A percentile compares a stretch with the other conserved stretches of the same genome.
Evolutionary conservation across 2,888 invertebrate species (phyloP).

Genomic region (Leucophora obtusa): DNA sequence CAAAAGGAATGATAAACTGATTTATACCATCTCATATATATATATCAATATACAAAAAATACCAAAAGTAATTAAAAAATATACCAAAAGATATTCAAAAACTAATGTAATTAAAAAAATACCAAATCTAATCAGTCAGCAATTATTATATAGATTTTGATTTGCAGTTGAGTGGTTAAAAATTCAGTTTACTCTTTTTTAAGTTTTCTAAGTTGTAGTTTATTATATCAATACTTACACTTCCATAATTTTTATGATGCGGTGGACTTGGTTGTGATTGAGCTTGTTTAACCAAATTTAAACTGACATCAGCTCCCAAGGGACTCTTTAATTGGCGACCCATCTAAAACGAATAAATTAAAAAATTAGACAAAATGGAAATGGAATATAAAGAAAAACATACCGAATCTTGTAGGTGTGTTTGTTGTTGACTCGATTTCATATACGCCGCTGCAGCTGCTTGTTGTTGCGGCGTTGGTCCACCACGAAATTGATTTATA

Average conservation of each 20-base stretch:
- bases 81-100: too few relatives aligned
- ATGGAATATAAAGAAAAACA: constrained; percentile 61
- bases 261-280: constrained; percentile 79
- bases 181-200: too few relatives aligned
- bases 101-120: too few relatives aligned
- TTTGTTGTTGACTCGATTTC: constrained; percentile 76
- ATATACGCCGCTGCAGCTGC: constrained; percentile 76
- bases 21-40: too few relatives aligned
- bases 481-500: constrained; percentile 78
- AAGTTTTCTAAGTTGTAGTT: too few relatives aligned
- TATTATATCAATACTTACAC: constrained; percentile 72
- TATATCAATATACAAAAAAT: too few relatives aligned
- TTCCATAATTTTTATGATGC: constrained; percentile 78
- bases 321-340: constrained; percentile 78
- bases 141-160: too few relatives aligned
- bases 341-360: constrained; percentile 70
- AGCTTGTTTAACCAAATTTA: constrained; percentile 78
- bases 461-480: constrained; percentile 74
- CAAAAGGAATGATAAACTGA: too few relatives aligned
- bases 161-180: too few relatives aligned
- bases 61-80: too few relatives aligned
- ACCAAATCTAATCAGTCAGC: too few relatives aligned
- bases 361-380: neutral
- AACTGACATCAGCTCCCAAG: constrained; percentile 76
- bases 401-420: constrained; percentile 79